phyloP scores from a whole-genome alignment of 2,888 invertebrate species.

The Chaetogeoica ovagalla region DNA sequence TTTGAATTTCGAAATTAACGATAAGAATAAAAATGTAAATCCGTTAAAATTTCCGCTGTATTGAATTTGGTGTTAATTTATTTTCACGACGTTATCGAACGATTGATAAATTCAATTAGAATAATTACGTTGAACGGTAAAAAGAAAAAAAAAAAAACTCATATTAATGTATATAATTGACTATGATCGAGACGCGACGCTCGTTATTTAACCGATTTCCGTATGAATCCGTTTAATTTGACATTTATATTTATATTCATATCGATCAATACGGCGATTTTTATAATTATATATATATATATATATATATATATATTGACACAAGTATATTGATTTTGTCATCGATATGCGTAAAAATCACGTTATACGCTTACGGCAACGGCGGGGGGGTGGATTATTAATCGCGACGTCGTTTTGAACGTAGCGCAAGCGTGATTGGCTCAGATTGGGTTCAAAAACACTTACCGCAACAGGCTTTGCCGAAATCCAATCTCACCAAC shows the following conservation, averaged over 20 bases:
- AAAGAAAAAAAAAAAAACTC: no score
- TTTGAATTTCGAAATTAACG: background rate
- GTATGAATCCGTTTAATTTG: background rate
- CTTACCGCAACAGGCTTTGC: conserved; percentile 88
- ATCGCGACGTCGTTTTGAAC: no score
- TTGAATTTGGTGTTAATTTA: background rate
- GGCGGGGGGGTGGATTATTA: no score
- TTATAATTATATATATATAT: no score
- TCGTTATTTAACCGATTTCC: background rate
- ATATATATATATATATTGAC: no score
- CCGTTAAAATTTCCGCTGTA: background rate
- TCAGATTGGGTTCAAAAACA: conserved; percentile 56
- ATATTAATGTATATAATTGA: background rate
- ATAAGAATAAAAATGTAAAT: background rate
- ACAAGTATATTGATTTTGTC: no score
- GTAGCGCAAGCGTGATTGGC: no score
- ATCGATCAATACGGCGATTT: no score
- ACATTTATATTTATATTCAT: background rate
- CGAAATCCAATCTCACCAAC: conserved; percentile 85
- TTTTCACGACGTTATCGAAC: background rate
- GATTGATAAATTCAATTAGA: background rate
- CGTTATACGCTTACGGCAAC: no score
- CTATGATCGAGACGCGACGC: background rate
- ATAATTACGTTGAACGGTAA: background rate
- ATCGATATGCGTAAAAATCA: no score